A percentile compares a stretch with the other conserved stretches of the same genome.
Conservation (phyloP, 2,797 vertebrate species). For the Phoebastria nigripes region DNA sequence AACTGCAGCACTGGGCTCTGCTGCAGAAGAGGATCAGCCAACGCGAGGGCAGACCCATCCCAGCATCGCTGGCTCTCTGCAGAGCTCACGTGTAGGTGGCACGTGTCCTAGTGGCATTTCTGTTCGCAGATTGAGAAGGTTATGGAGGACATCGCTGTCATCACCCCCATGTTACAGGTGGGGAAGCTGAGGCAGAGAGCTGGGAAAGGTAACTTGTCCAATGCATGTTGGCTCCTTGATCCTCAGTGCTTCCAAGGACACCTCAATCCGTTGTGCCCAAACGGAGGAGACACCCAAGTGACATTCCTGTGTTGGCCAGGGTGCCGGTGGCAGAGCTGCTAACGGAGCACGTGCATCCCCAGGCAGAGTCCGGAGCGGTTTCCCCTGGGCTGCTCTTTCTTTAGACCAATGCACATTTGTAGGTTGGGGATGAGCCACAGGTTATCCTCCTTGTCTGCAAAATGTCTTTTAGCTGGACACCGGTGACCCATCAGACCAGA, state of each 20-base stretch:
- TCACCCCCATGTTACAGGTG: rapidly evolving
- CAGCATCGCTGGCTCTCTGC: rapidly evolving
- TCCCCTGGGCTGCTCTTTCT: not conserved
- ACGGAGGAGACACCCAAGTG: not conserved
- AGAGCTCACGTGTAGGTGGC: rapidly evolving
- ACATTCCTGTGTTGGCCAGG: rapidly evolving
- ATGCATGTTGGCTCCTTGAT: rapidly evolving
- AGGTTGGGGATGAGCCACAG: rapidly evolving
- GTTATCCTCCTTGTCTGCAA: not conserved
- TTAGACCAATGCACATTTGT: rapidly evolving
- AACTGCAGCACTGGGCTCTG: not conserved
- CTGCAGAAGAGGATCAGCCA: not conserved
- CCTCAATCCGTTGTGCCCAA: rapidly evolving
- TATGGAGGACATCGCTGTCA: rapidly evolving
- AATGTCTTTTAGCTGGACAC: not conserved
- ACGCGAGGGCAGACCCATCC: rapidly evolving
- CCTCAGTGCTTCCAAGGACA: not conserved
- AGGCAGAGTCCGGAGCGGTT: rapidly evolving
- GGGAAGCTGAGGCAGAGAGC: not conserved
- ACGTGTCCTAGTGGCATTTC: rapidly evolving
- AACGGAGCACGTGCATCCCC: rapidly evolving
- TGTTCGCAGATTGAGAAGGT: not conserved
- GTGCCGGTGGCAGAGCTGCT: not conserved
- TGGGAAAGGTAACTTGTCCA: not conserved
- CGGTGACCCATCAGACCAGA: rapidly evolving